A percentile compares a stretch with the other conserved stretches of the same genome.
These are phyloP conservation scores for Alces alces DNA, from an alignment of 2,113 vertebrate genomes.

Conservation along the genomic window DNA sequence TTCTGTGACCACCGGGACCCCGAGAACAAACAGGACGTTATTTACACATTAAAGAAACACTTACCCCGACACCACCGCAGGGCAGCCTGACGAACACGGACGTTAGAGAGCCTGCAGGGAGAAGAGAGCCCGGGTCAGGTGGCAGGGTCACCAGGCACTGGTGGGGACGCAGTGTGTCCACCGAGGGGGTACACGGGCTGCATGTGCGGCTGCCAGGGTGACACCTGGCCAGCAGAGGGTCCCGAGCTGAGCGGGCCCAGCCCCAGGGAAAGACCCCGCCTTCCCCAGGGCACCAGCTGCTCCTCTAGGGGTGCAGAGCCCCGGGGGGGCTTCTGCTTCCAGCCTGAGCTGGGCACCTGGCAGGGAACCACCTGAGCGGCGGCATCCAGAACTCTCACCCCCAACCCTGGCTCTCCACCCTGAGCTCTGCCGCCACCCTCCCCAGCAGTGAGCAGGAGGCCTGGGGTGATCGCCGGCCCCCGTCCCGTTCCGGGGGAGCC, in stretches of 20 bases:
- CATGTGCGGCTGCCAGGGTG: fast-evolving
- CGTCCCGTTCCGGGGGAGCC: fast-evolving
- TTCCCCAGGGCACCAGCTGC: neutral
- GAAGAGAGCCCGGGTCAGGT: neutral
- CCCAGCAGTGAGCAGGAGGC: neutral
- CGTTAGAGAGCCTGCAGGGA: slow-evolving; percentile 87
- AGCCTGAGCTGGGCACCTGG: fast-evolving
- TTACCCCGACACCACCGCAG: slow-evolving; percentile 96
- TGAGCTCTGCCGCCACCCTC: neutral
- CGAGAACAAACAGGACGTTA: slow-evolving; percentile 84
- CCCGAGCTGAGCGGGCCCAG: neutral
- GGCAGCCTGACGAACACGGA: slow-evolving; percentile 97
- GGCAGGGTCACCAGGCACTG: neutral
- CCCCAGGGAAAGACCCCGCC: fast-evolving
- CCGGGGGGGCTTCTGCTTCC: fast-evolving
- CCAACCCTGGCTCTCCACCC: fast-evolving
- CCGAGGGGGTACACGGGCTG: neutral
- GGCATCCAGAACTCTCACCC: fast-evolving
- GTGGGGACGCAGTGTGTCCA: fast-evolving
- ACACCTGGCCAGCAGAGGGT: neutral
- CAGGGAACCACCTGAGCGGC: fast-evolving
- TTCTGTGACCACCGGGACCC: slow-evolving; percentile 82
- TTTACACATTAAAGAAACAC: slow-evolving; percentile 84
- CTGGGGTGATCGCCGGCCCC: neutral
- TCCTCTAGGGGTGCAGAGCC: neutral